Percentiles rank a stretch among this genome's conserved stretches.
Conservation (phyloP, 2,888 invertebrate species). For the Mimumesa dahlbomi region DNA sequence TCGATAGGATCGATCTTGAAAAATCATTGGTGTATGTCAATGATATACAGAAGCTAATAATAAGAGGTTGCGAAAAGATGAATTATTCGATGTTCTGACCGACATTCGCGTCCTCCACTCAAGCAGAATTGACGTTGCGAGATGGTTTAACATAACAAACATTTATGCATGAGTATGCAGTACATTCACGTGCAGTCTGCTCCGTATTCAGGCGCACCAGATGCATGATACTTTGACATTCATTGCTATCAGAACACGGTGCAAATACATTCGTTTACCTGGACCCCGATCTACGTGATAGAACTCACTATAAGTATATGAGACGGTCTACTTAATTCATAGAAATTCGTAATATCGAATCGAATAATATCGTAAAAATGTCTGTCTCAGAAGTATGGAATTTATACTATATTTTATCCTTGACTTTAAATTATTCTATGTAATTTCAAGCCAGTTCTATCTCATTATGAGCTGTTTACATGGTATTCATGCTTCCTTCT, state of each 20-base stretch:
- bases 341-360: too few relatives aligned
- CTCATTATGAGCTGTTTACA: too few relatives aligned
- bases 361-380: too few relatives aligned
- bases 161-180: slow-evolving; percentile 42
- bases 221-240: slow-evolving; percentile 58
- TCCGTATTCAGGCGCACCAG: slow-evolving; percentile 48
- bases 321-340: too few relatives aligned
- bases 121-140: slow-evolving; percentile 14
- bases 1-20: not conserved
- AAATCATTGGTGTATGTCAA: not conserved
- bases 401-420: too few relatives aligned
- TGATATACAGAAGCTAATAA: slow-evolving; percentile 13
- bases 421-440: too few relatives aligned
- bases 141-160: slow-evolving; percentile 22
- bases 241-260: slow-evolving; percentile 27
- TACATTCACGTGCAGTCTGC: slow-evolving; percentile 7
- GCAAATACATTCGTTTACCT: slow-evolving; percentile 1
- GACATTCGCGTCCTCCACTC: slow-evolving; percentile 36
- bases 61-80: slow-evolving; percentile 8
- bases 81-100: slow-evolving; percentile 41
- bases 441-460: too few relatives aligned
- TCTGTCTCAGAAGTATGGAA: too few relatives aligned
- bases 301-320: too few relatives aligned
- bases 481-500: too few relatives aligned
- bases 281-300: not conserved